Evolutionary conservation across 2,113 vertebrate genomes (phyloP).

Genomic region (Shinisaurus crocodilurus): DNA sequence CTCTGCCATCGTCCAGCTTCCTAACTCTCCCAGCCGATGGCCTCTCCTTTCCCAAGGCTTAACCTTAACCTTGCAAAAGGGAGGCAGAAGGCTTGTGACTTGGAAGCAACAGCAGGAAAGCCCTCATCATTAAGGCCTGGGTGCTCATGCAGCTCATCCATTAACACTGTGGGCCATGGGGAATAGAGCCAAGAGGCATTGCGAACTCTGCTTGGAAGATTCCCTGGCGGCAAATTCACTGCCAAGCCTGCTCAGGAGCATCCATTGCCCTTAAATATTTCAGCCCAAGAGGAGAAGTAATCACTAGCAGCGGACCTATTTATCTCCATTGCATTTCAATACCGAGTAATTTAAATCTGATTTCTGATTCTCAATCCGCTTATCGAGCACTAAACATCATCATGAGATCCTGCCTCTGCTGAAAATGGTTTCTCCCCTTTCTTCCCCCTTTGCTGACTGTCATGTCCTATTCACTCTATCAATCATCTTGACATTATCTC

Average conservation of each 20-base stretch:
- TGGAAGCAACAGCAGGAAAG: no score
- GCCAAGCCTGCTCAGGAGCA: background rate
- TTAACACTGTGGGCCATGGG: background rate
- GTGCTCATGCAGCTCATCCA: background rate
- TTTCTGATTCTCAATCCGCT: conserved; percentile 59
- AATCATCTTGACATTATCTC: conserved; percentile 71
- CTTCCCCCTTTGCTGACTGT: conserved; percentile 52
- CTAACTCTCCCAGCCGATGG: background rate
- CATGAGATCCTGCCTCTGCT: conserved; percentile 43
- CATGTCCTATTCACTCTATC: conserved; percentile 58
- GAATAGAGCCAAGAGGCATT: background rate
- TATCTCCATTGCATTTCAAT: conserved; percentile 52
- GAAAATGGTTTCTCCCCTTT: conserved; percentile 45
- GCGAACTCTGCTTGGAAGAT: background rate
- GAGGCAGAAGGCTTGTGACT: background rate
- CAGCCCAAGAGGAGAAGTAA: conserved; percentile 45
- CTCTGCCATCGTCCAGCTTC: background rate
- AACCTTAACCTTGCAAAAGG: background rate
- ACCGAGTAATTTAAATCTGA: conserved; percentile 52
- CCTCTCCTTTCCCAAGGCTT: no score
- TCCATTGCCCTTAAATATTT: conserved; percentile 2
- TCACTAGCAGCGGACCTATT: conserved; percentile 37
- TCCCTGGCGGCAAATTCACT: background rate
- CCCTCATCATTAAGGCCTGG: background rate
- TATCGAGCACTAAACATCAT: conserved; percentile 50